Evolutionary conservation across 2,797 vertebrate species (phyloP).

Genomic region (Craterocephalus amniculus): DNA sequence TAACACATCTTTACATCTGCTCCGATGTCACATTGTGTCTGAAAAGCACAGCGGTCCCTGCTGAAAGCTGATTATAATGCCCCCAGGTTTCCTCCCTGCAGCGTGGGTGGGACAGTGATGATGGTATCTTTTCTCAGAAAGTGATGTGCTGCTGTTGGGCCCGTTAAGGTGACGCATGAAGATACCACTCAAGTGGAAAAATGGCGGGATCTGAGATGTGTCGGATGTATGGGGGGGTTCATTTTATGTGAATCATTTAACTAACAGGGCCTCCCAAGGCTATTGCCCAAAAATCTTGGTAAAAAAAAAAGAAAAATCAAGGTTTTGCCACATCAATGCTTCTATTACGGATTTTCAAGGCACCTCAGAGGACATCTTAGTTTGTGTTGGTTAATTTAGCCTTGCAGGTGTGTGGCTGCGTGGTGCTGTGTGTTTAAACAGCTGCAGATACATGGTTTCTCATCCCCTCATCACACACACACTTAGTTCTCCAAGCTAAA

Average conservation of each 20-base stretch:
- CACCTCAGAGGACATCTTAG: background rate
- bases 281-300: too few relatives aligned
- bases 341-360: slow-evolving; percentile 5
- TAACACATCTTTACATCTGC: background rate
- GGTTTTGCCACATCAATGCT: background rate
- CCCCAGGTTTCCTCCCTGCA: slow-evolving; percentile 3
- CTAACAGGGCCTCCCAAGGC: too few relatives aligned
- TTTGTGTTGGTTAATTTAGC: slow-evolving; percentile 11
- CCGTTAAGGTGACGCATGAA: slow-evolving; percentile 22
- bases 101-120: slow-evolving; percentile 69
- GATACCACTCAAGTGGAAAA: slow-evolving; percentile 57
- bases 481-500: background rate
- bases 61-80: slow-evolving; percentile 17
- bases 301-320: background rate
- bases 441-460: slow-evolving; percentile 33
- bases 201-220: slow-evolving; percentile 14
- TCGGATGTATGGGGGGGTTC: background rate
- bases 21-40: slow-evolving; percentile 13
- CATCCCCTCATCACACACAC: background rate
- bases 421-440: slow-evolving; percentile 38
- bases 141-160: slow-evolving; percentile 43
- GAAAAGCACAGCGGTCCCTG: background rate
- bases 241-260: too few relatives aligned
- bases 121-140: slow-evolving; percentile 59
- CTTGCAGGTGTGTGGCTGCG: slow-evolving; percentile 48